phyloP scores from a whole-genome alignment of 2,797 vertebrate genomes.

The Vireo griseus region DNA sequence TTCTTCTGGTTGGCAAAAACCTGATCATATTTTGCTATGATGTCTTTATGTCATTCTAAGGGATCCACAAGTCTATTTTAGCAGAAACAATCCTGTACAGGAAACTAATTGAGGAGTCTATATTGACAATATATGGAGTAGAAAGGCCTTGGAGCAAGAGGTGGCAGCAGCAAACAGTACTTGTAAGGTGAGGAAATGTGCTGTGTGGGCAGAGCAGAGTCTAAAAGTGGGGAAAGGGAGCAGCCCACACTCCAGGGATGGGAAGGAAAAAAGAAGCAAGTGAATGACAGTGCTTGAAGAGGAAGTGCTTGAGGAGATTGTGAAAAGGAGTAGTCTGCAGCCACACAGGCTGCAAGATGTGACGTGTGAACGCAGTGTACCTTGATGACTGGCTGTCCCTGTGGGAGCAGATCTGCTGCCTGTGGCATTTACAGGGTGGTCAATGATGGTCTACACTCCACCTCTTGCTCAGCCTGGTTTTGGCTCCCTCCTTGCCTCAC shows the following conservation, averaged over 20 bases:
- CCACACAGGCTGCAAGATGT: not conserved
- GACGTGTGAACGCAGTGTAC: not conserved
- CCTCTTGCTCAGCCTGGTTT: not conserved
- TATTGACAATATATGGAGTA: not conserved
- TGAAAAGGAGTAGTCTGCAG: not conserved
- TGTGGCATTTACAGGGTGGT: not conserved
- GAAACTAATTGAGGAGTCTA: not conserved
- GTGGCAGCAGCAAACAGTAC: not conserved
- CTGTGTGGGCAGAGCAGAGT: not conserved
- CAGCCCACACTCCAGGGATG: not conserved
- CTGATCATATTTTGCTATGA: not conserved
- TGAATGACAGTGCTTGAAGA: not conserved
- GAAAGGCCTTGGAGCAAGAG: not conserved
- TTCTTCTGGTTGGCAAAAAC: not conserved
- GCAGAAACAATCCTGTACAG: not conserved
- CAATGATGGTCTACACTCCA: rapidly evolving
- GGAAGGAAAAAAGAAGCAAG: not conserved
- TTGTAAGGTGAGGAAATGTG: not conserved
- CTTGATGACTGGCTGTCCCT: not conserved
- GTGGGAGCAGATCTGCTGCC: not conserved
- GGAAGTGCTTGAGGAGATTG: slow-evolving; percentile 12
- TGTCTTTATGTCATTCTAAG: not conserved
- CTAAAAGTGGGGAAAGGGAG: not conserved
- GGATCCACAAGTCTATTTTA: not conserved
- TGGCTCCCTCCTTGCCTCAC: not conserved